These are phyloP conservation scores for Diprion similis DNA, from an alignment of 1,140 invertebrate species.

Conservation along the genomic window DNA sequence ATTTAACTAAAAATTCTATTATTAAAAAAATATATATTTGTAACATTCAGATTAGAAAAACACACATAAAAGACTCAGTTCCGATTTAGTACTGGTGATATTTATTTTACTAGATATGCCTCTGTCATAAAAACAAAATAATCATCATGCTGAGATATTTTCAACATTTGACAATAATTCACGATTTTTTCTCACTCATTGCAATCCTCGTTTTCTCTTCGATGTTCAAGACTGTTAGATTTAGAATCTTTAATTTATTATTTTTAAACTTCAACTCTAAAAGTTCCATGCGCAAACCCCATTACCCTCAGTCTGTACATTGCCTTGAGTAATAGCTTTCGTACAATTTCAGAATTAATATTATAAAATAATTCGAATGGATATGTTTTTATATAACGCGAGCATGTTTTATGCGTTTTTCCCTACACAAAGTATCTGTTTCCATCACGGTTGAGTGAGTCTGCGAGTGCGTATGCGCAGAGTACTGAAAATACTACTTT, in stretches of 20 bases:
- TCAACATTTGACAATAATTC: slow-evolving; percentile 1
- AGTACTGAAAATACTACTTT: too few species aligned
- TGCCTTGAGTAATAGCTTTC: not conserved
- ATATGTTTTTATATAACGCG: not conserved
- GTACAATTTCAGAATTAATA: not conserved
- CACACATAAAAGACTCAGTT: not conserved
- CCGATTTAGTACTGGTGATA: not conserved
- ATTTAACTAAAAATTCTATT: not conserved
- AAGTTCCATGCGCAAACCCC: not conserved
- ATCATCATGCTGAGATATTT: not conserved
- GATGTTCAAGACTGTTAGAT: not conserved
- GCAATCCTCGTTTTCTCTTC: not conserved
- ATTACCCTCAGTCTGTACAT: not conserved
- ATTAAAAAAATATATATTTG: slow-evolving; percentile 11
- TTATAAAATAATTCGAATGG: not conserved
- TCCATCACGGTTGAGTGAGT: too few species aligned
- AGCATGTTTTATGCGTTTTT: too few species aligned
- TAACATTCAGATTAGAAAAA: not conserved
- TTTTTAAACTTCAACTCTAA: not conserved
- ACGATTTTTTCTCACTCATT: not conserved
- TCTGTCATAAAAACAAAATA: not conserved
- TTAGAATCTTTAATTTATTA: not conserved
- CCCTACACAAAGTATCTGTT: too few species aligned
- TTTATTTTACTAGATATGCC: not conserved
- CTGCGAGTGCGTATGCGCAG: too few species aligned